Percentiles rank a stretch among this genome's conserved stretches.
phyloP scores from a whole-genome alignment of 2,888 invertebrate genomes.

The Clepsis dumicolana region DNA sequence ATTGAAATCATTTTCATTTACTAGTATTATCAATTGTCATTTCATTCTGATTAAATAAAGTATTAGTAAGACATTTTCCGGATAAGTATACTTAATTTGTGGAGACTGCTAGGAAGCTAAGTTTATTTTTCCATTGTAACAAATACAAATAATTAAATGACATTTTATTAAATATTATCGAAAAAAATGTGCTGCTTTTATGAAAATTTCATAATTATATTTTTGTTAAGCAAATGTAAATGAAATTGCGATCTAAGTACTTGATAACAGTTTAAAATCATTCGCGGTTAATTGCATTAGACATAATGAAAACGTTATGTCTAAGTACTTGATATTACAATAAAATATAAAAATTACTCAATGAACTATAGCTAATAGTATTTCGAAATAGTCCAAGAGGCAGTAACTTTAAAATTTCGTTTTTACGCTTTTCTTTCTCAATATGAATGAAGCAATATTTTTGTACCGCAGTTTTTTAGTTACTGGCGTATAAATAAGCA shows the following conservation, averaged over 20 bases:
- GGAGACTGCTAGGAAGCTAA: constrained; percentile 68
- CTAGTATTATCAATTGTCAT: constrained; percentile 29
- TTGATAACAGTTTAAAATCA: too few relatives aligned
- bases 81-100: constrained; percentile 60
- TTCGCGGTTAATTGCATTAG: too few relatives aligned
- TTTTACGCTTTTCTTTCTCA: neutral
- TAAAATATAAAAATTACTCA: neutral
- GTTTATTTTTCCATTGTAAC: constrained; percentile 47
- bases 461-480: neutral
- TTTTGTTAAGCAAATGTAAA: constrained; percentile 3
- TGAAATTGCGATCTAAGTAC: constrained; percentile 4
- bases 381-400: constrained; percentile 14
- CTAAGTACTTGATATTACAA: neutral
- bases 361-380: neutral
- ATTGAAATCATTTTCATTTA: constrained; percentile 27
- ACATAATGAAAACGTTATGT: too few relatives aligned
- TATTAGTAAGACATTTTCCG: constrained; percentile 38
- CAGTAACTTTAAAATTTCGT: constrained; percentile 1
- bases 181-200: neutral
- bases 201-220: constrained; percentile 8
- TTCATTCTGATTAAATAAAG: constrained; percentile 25
- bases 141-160: constrained; percentile 36
- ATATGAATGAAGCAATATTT: neutral
- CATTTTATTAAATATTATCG: constrained; percentile 12
- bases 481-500: neutral